Evolutionary conservation across 2,797 vertebrate species (phyloP).

Genomic region (Intellagama lesueurii): DNA sequence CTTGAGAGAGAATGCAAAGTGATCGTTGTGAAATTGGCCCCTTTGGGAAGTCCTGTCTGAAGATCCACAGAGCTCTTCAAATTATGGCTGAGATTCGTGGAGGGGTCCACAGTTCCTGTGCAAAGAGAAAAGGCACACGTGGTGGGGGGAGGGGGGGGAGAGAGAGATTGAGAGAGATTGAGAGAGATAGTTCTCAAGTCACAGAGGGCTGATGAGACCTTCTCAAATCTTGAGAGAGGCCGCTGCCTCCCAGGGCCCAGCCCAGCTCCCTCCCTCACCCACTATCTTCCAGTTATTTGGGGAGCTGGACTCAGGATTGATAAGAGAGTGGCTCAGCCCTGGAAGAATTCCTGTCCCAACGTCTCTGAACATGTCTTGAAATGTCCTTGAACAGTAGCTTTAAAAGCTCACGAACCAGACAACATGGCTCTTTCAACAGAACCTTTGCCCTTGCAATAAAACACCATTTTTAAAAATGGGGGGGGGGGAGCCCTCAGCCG

Average conservation of each 20-base stretch:
- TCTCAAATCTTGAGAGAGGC: not conserved
- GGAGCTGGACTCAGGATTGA: too few species aligned
- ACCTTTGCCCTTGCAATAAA: too few species aligned
- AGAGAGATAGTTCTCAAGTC: too few species aligned
- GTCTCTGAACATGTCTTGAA: too few species aligned
- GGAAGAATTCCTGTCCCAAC: too few species aligned
- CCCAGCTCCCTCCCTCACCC: not conserved
- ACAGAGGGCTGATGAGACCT: not conserved
- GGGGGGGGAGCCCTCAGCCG: too few species aligned
- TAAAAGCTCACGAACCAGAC: too few species aligned
- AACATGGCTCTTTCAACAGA: too few species aligned
- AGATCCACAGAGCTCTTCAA: not conserved
- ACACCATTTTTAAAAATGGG: not conserved
- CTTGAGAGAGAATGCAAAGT: rapidly evolving
- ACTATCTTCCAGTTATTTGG: not conserved
- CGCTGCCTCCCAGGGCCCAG: too few species aligned
- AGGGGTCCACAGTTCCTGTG: not conserved
- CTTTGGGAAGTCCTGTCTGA: not conserved
- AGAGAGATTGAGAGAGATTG: not conserved
- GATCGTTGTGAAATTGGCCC: rapidly evolving
- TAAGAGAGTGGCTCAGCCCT: too few species aligned
- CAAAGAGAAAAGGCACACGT: not conserved
- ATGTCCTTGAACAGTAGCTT: too few species aligned
- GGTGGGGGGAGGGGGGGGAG: too few species aligned
- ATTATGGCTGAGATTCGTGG: rapidly evolving